Percentiles rank a stretch among this genome's conserved stretches.
Evolutionary conservation across 1,140 invertebrate genomes (phyloP).

Genomic region (Philotrypesis tridentata): DNA sequence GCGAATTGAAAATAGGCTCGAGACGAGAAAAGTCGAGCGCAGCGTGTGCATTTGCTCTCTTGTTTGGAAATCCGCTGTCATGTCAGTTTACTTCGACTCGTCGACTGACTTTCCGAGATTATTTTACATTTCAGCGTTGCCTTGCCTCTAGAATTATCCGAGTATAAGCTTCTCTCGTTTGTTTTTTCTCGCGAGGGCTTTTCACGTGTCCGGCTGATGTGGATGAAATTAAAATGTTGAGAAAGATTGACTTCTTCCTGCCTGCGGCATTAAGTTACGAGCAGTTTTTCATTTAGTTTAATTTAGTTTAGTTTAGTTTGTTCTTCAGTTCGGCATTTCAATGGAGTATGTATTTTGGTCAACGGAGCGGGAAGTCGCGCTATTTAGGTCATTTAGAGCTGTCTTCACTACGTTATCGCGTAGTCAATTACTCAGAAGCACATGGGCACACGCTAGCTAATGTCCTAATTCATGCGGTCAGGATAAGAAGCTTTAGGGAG

Average conservation of each 20-base stretch:
- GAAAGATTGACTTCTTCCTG: conserved; percentile 52
- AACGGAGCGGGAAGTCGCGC: not conserved
- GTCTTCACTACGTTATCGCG: not conserved
- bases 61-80: conserved; percentile 37
- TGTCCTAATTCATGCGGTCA: too few species aligned
- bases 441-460: too few species aligned
- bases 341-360: too few species aligned
- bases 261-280: not conserved
- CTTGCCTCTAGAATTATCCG: conserved; percentile 6
- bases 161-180: conserved; percentile 37
- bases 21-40: not conserved
- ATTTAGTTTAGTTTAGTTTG: too few species aligned
- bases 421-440: not conserved
- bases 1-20: not conserved
- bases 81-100: conserved; percentile 56
- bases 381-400: not conserved
- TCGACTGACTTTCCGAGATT: conserved; percentile 27
- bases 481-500: too few species aligned
- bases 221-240: not conserved
- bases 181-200: not conserved
- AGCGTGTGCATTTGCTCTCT: not conserved
- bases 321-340: too few species aligned
- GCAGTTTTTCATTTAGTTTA: too few species aligned
- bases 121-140: conserved; percentile 35
- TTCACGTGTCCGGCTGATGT: not conserved